Conservation (phyloP, 2,113 vertebrate genomes). For the Macquaria australasica region DNA sequence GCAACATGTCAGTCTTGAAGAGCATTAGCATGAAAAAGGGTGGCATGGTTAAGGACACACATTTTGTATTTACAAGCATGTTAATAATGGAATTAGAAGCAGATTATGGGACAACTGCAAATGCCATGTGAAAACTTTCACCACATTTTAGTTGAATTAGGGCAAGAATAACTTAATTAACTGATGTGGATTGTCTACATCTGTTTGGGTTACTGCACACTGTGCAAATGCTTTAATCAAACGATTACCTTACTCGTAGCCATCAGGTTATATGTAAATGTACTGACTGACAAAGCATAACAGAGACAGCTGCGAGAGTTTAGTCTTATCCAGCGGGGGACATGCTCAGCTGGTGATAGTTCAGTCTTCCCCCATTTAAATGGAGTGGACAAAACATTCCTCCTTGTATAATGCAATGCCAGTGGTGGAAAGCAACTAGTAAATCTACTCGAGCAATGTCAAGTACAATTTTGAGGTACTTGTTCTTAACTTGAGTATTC, state of each 20-base stretch:
- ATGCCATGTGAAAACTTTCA: neutral
- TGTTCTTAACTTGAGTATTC: neutral
- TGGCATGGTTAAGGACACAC: neutral
- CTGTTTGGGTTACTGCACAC: neutral
- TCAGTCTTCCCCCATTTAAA: neutral
- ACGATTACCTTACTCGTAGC: neutral
- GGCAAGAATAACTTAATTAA: neutral
- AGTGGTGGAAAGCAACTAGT: neutral
- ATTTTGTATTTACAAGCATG: neutral
- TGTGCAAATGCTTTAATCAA: neutral
- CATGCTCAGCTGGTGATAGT: neutral
- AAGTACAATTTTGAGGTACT: neutral
- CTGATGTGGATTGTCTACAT: neutral
- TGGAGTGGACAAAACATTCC: neutral
- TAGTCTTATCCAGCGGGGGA: conserved; percentile 1
- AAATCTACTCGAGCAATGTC: neutral
- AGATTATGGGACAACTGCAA: neutral
- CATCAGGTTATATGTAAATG: neutral
- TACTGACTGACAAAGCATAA: neutral
- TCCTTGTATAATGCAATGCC: neutral
- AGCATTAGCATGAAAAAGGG: neutral
- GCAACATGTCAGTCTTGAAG: neutral
- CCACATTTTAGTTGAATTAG: neutral
- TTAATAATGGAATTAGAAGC: neutral
- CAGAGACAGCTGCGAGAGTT: neutral